Conservation (phyloP, 2,113 vertebrate genomes). For the Malurus melanocephalus region DNA sequence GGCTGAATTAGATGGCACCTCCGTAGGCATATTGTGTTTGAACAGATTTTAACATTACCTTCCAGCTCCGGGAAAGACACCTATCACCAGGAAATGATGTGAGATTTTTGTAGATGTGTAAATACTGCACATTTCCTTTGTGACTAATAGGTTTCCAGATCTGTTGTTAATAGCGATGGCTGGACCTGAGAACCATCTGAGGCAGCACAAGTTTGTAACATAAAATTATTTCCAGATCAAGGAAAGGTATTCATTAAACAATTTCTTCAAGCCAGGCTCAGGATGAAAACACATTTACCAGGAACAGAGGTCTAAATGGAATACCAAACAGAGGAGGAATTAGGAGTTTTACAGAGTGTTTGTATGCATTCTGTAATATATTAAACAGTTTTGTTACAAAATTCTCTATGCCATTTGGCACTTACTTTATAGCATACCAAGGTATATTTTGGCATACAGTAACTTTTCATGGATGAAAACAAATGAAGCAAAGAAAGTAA, state of each 20-base stretch:
- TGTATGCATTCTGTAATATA: not conserved
- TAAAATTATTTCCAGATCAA: constrained; percentile 9
- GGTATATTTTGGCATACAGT: not conserved
- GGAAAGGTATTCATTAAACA: not conserved
- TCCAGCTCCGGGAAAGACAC: not conserved
- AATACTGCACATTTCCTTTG: not conserved
- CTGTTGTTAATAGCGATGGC: not conserved
- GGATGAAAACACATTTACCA: not conserved
- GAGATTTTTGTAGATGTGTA: not conserved
- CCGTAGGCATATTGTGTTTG: not conserved
- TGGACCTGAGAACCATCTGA: not conserved
- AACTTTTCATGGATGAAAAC: not conserved
- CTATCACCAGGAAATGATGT: not conserved
- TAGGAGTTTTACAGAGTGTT: not conserved
- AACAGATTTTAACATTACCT: not conserved
- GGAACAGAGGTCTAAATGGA: not conserved
- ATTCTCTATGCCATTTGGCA: not conserved
- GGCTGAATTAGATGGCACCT: not conserved
- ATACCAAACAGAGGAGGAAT: not conserved
- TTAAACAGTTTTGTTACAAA: not conserved
- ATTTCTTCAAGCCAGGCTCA: not conserved
- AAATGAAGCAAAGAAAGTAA: not conserved
- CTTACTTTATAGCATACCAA: not conserved
- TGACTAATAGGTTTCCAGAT: not conserved
- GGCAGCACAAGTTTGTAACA: not conserved